Base-by-base conservation (phyloP, 1,140 invertebrate genomes). In the fruit fly (Drosophila melanogaster) region DNA sequence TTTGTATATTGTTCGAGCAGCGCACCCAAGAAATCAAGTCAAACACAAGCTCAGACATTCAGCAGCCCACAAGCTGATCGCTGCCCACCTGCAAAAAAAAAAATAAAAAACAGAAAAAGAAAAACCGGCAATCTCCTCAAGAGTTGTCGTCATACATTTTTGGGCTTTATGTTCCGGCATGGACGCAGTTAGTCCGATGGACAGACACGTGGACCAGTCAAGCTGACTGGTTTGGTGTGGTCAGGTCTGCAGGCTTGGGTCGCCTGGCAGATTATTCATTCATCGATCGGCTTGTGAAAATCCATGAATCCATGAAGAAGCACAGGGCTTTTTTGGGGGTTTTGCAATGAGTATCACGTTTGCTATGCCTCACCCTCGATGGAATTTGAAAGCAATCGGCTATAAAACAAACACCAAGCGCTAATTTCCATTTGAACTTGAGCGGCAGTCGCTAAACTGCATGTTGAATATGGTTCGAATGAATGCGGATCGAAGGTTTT, bases 351-450 rank as follows among this genome's bases (percentile, higher is more conserved):
- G 67, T 69, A 87, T 77, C 84, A 79, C 84, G 84, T 89, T 69
- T 41, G 57, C 50, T 51, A 17, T 17, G 33, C 30, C 46, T 38
- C 44, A 47, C 66, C 69, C 62, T 49, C 43, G 64, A 1, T 60
- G 49, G 47, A 56, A 77, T 86, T 81, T 65, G 50, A 81, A 74
- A 77, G 73, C 62, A 47, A 58, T 74, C 64, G 49, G 51, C 55
- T 44, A 83, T 73, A 53, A 83, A 79, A 69, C 44, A 59, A 78
- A 71, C 49, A 64, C 55, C 54, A 50, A 43, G 43, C 47, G 49
- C 49, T 79, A 59, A 86, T 86, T 83, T 83, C 65, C 83, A 86
- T 87, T 89, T 79, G 84, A 87, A 87, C 83, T 89, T 87, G 84
- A 80, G 55, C 44, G 22, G 41, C 66, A 83, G 84, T 79, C 84